These are phyloP conservation scores for Athrips mouffetella DNA, from an alignment of 2,888 invertebrate species.

Conservation along the genomic window DNA sequence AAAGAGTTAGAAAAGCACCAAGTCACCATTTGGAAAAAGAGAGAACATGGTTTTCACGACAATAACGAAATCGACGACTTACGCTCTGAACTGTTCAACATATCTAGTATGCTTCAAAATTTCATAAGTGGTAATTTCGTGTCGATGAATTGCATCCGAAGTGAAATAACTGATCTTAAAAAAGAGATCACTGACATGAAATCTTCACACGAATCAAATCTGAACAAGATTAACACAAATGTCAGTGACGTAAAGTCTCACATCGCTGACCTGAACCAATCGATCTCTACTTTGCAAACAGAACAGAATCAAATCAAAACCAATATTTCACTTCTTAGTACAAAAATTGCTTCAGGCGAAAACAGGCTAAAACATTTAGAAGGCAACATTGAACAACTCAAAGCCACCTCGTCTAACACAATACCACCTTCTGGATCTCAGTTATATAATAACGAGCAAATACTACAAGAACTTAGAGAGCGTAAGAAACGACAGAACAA, in stretches of 20 bases:
- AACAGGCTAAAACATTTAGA: neutral
- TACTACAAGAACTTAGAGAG: slow-evolving; percentile 7
- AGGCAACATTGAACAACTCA: neutral
- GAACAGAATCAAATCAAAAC: slow-evolving; percentile 7
- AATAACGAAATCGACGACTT: no score
- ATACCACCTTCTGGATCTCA: neutral
- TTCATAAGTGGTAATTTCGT: no score
- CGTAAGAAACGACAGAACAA: slow-evolving; percentile 5
- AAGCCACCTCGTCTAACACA: neutral
- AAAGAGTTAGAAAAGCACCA: neutral
- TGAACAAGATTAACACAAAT: slow-evolving; percentile 19
- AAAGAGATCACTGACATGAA: slow-evolving; percentile 10
- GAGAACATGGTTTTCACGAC: slow-evolving; percentile 10
- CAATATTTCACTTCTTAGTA: neutral
- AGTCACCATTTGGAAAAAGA: slow-evolving; percentile 9
- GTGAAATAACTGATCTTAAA: neutral
- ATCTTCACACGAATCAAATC: neutral
- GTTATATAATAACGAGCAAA: neutral
- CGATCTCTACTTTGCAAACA: neutral
- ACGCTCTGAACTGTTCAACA: no score
- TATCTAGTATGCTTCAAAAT: no score
- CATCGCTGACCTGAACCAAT: slow-evolving; percentile 1
- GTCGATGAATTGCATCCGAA: neutral
- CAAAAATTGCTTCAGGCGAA: slow-evolving; percentile 1
- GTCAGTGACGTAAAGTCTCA: slow-evolving; percentile 20